A percentile compares a stretch with the other conserved stretches of the same genome.
Evolutionary conservation across 2,113 vertebrate genomes (phyloP).

Genomic region (Mustelus asterias): DNA sequence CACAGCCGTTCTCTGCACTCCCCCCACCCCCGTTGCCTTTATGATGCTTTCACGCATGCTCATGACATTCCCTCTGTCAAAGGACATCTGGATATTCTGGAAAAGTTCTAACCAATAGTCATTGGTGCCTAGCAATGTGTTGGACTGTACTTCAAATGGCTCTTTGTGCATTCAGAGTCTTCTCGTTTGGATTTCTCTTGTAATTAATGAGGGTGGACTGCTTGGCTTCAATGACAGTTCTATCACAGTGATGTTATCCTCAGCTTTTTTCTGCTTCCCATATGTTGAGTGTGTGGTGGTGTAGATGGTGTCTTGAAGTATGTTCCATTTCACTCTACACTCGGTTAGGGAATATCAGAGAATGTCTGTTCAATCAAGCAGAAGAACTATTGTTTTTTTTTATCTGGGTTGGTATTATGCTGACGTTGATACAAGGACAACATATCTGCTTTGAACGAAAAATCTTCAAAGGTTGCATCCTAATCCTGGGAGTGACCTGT

Average conservation of each 20-base stretch:
- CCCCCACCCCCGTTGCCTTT: too few species aligned
- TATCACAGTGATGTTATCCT: neutral
- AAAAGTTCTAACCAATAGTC: neutral
- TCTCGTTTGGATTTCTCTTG: neutral
- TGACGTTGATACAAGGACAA: neutral
- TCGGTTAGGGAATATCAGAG: neutral
- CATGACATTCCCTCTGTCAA: neutral
- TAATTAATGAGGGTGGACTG: neutral
- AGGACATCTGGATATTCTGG: neutral
- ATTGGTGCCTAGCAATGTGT: neutral
- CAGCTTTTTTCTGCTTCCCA: neutral
- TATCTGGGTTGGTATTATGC: neutral
- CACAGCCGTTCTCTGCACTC: too few species aligned
- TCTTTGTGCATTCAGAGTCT: neutral
- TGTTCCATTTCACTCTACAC: neutral
- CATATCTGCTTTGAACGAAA: neutral
- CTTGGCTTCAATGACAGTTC: neutral
- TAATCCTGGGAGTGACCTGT: neutral
- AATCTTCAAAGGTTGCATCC: neutral
- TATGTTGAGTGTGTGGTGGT: neutral
- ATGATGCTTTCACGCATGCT: neutral
- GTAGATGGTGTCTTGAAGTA: neutral
- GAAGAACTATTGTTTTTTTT: neutral
- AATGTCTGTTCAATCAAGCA: neutral
- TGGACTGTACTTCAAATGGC: neutral